Percentiles rank a stretch among this genome's conserved stretches.
Evolutionary conservation across 2,888 invertebrate species (phyloP).

Genomic region (Lissonota sp.): DNA sequence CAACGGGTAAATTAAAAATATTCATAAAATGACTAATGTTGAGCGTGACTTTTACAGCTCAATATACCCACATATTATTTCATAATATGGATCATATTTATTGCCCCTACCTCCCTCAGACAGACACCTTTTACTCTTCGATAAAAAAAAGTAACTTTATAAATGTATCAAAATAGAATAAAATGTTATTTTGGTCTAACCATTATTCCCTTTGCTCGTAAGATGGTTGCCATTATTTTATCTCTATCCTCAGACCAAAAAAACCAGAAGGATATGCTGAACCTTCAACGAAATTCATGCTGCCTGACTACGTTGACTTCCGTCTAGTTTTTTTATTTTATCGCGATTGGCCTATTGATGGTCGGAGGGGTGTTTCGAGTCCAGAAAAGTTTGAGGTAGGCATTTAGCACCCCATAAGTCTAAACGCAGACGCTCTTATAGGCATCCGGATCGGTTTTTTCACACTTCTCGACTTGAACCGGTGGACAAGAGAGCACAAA

Average conservation of each 20-base stretch:
- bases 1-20: no score
- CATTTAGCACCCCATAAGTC: slow-evolving; percentile 59
- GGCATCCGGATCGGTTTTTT: slow-evolving; percentile 21
- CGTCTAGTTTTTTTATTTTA: slow-evolving; percentile 51
- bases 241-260: neutral
- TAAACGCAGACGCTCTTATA: slow-evolving; percentile 33
- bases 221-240: neutral
- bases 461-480: slow-evolving; percentile 38
- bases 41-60: no score
- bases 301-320: slow-evolving; percentile 28
- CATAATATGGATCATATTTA: no score
- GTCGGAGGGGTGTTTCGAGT: slow-evolving; percentile 25
- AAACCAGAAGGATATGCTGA: slow-evolving; percentile 1
- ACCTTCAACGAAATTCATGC: neutral
- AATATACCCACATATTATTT: no score
- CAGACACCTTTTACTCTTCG: no score
- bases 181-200: no score
- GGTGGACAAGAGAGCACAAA: slow-evolving; percentile 48
- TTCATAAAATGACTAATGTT: no score
- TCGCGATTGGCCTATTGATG: slow-evolving; percentile 14
- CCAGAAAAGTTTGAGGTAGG: slow-evolving; percentile 39
- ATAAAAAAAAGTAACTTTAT: no score
- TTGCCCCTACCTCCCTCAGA: no score
- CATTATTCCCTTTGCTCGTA: no score
- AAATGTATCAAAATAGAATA: no score